Evolutionary conservation across 2,888 invertebrate genomes (phyloP), one percentile per base, ranked within the genome.

Genomic region (Drosophila robusta): DNA sequence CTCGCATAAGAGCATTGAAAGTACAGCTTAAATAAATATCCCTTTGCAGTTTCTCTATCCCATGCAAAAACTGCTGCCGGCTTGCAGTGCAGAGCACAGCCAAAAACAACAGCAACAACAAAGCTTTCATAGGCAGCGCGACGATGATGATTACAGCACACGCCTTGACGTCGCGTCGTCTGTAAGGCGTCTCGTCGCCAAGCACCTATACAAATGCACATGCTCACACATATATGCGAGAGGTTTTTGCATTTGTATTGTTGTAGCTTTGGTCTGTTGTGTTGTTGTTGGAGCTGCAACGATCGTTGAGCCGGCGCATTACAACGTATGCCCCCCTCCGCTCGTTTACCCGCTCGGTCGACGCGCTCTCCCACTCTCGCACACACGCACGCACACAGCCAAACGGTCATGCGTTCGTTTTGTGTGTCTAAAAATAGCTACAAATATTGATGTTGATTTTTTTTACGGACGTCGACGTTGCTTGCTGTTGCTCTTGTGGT

Each of bases 401-500:
- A 55, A 63, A 58, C 55, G 83, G 83, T 88, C 73, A 86, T 84
- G 90, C 84, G 87, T 75, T 73, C 69, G 69, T 80, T 80, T 75
- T 76, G 63, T 78, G 74, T 73, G 65, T 78, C 89, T 89, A 89
- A 86, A 89, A 89, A 89, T 89, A 89, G 89, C 72, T 67, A 80
- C 86, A 90, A 88, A 89, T 90, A 88, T 86, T 90, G 88, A 79
- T 86, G 89, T 89, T 80, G 89, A 89, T 90, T 90, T 89, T 88
- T 90, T 89, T 88, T 72, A 78, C 65, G 78, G 55, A 70, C 77
- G 70, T 66, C 74, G 78, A 61, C 72, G 63, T 61, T 55, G 61
- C 45, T 46, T 39, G 32, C 7, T 44, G 22, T 46, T 50, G 47
- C 18, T 66, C 39, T 69, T 73, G 70, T 18, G 18, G 18, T 18